Percentiles rank a stretch among this genome's conserved stretches.
Conservation (phyloP, 2,113 vertebrate species). For the Callionymus lyra region DNA sequence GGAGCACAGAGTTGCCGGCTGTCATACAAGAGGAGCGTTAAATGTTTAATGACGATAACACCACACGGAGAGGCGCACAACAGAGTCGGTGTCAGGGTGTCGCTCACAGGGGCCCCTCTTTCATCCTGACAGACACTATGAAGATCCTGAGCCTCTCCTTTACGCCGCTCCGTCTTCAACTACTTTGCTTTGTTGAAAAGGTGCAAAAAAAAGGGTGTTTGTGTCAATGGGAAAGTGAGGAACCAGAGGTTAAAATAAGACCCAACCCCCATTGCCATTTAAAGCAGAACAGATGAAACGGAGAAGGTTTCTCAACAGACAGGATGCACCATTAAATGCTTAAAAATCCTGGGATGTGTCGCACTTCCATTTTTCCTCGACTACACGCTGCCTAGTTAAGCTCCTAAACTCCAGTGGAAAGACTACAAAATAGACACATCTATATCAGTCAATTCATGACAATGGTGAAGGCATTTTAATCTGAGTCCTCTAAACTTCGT, state of each 20-base stretch:
- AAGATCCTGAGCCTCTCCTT: conserved; percentile 48
- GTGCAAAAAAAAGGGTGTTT: conserved; percentile 1
- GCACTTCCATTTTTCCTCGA: conserved; percentile 16
- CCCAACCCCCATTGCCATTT: conserved; percentile 36
- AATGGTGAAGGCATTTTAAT: no score
- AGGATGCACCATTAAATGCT: conserved; percentile 27
- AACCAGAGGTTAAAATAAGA: conserved; percentile 26
- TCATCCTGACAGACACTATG: conserved; percentile 80
- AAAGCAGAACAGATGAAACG: conserved; percentile 21
- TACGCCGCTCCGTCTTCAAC: conserved; percentile 22
- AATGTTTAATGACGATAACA: conserved; percentile 99
- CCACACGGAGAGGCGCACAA: conserved; percentile 69
- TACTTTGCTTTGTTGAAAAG: conserved; percentile 28
- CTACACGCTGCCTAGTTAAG: conserved; percentile 20
- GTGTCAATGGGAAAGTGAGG: conserved; percentile 17
- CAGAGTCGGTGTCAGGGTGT: conserved; percentile 83
- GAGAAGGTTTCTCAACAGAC: conserved; percentile 21
- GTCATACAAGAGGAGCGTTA: conserved; percentile 86
- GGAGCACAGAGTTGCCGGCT: conserved; percentile 87
- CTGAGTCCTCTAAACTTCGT: no score
- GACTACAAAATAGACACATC: conserved; percentile 14
- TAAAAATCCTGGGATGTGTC: conserved; percentile 39
- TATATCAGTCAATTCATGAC: conserved; percentile 1
- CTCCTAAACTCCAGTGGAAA: conserved; percentile 15
- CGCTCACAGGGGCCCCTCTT: conserved; percentile 74